Conservation (phyloP, 2,113 vertebrate genomes). For the Crotalus horridus region DNA sequence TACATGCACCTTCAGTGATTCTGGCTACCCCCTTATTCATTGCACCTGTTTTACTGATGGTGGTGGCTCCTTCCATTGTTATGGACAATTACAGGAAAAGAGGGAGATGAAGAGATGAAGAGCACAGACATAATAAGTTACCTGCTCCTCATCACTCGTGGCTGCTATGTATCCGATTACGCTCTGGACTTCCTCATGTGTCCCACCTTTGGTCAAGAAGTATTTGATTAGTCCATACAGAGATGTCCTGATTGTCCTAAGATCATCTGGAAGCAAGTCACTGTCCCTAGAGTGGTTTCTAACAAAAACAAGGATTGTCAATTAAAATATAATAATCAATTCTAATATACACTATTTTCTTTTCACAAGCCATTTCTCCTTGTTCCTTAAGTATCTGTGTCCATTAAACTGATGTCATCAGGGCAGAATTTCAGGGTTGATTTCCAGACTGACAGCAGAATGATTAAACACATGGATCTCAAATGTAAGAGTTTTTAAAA, state of each 20-base stretch:
- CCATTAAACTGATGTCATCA: neutral
- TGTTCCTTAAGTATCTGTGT: neutral
- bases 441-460: neutral
- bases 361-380: neutral
- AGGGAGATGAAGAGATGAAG: accelerated
- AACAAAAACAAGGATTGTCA: conserved; percentile 45
- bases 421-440: neutral
- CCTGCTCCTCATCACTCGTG: conserved; percentile 91
- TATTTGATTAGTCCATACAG: conserved; percentile 91
- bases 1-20: neutral
- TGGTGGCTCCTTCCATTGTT: neutral
- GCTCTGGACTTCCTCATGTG: conserved; percentile 92
- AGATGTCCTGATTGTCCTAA: conserved; percentile 85
- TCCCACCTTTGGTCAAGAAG: conserved; percentile 93
- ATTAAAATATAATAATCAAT: neutral
- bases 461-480: neutral
- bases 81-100: neutral
- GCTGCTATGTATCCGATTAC: conserved; percentile 91
- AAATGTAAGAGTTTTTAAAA: neutral
- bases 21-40: neutral
- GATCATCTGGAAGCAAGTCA: conserved; percentile 84
- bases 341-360: neutral
- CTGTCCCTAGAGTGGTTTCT: conserved; percentile 71
- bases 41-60: neutral
- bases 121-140: conserved; percentile 42